Evolutionary conservation across 2,888 invertebrate species (phyloP).

Genomic region (Macrophya alboannulata): DNA sequence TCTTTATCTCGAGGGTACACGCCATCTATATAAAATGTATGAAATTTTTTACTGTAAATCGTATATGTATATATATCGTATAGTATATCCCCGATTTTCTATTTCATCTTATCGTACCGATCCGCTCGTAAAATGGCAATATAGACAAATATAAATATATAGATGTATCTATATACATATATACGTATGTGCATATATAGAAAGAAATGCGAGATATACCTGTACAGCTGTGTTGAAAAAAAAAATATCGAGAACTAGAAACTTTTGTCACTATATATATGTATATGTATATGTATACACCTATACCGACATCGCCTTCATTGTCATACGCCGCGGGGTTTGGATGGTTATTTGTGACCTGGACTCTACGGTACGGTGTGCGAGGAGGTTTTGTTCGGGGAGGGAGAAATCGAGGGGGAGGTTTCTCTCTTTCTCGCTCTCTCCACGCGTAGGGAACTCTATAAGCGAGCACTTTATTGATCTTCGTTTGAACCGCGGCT

Average conservation of each 20-base stretch:
- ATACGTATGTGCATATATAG: too few relatives aligned
- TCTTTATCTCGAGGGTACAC: not conserved
- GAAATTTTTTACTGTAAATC: constrained; percentile 2
- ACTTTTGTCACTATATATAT: not conserved
- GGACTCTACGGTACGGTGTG: constrained; percentile 35
- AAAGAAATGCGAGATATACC: not conserved
- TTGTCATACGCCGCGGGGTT: constrained; percentile 21
- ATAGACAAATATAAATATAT: not conserved
- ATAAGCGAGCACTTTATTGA: constrained; percentile 79
- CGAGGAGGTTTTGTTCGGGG: constrained; percentile 26
- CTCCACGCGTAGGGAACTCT: constrained; percentile 74
- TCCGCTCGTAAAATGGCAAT: not conserved
- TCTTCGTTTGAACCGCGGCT: constrained; percentile 76
- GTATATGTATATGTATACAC: not conserved
- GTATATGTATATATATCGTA: not conserved
- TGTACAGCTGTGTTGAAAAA: not conserved
- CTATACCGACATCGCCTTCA: constrained; percentile 17
- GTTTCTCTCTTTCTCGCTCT: constrained; percentile 43
- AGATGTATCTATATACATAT: not conserved
- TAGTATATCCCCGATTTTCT: not conserved
- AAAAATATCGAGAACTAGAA: not conserved
- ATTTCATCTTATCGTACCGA: not conserved
- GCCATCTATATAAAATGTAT: not conserved
- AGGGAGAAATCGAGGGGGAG: constrained; percentile 15
- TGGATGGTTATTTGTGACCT: constrained; percentile 51